phyloP scores from a whole-genome alignment of 2,797 vertebrate genomes.

The Paguma larvata region DNA sequence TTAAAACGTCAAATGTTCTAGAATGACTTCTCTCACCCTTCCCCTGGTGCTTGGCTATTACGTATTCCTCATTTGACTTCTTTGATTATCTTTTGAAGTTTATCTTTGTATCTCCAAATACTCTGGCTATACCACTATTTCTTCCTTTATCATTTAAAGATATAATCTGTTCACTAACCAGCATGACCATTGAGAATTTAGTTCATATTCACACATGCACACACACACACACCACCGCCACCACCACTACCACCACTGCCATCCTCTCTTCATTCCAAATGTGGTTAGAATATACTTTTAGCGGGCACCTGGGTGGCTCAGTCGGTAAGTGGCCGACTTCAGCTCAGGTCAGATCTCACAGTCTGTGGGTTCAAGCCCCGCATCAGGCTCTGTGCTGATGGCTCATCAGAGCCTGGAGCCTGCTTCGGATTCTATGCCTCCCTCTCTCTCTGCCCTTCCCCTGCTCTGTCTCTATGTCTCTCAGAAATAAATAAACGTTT shows the following conservation, averaged over 20 bases:
- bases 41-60: not conserved
- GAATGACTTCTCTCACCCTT: not conserved
- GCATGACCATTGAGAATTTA: conserved; percentile 31
- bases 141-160: conserved; percentile 21
- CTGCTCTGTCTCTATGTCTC: too few species aligned
- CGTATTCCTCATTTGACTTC: not conserved
- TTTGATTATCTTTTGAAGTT: conserved; percentile 1
- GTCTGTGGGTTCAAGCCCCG: too few species aligned
- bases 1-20: conserved; percentile 31
- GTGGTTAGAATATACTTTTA: conserved; percentile 14
- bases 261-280: conserved; percentile 21
- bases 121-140: not conserved
- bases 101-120: conserved; percentile 39
- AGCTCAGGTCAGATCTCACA: too few species aligned
- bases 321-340: too few species aligned
- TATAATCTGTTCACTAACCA: conserved; percentile 39
- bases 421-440: too few species aligned
- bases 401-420: too few species aligned
- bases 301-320: too few species aligned
- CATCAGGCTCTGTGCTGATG: too few species aligned
- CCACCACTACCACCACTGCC: too few species aligned
- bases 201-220: not conserved
- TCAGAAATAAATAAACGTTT: too few species aligned
- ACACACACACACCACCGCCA: not conserved
- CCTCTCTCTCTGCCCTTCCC: too few species aligned